Conservation (phyloP, 2,888 invertebrate species). For the Cephus rjabovi region DNA sequence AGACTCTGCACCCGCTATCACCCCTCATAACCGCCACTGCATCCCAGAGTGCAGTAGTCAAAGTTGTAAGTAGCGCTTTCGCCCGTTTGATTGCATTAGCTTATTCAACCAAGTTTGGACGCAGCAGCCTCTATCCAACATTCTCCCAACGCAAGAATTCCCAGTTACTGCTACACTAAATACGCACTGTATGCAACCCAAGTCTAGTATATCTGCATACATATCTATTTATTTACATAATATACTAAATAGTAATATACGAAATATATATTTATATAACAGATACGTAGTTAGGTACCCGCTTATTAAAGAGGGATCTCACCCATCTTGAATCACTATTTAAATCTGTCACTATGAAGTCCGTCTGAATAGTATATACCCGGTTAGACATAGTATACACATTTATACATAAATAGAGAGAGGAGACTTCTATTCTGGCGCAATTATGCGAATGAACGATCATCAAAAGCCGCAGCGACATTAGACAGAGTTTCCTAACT, state of each 20-base stretch:
- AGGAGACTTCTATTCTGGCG: not conserved
- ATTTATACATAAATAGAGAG: not conserved
- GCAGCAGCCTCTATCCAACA: slow-evolving; percentile 22
- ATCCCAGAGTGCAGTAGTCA: slow-evolving; percentile 30
- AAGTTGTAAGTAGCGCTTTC: slow-evolving; percentile 53
- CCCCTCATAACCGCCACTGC: slow-evolving; percentile 1
- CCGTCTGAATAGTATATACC: not conserved
- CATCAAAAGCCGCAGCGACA: not conserved
- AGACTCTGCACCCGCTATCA: slow-evolving; percentile 2
- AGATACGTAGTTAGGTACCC: not conserved
- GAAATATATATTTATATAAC: not conserved
- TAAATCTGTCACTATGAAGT: not conserved
- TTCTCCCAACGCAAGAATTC: slow-evolving; percentile 27
- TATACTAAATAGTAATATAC: no score
- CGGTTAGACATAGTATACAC: not conserved
- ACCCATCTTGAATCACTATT: not conserved
- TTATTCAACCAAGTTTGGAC: slow-evolving; percentile 45
- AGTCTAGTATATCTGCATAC: not conserved
- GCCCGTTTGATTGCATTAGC: slow-evolving; percentile 52
- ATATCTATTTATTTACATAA: not conserved
- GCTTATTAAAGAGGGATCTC: not conserved
- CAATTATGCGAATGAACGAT: slow-evolving; percentile 2
- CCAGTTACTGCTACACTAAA: slow-evolving; percentile 14
- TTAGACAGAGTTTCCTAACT: not conserved
- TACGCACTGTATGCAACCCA: slow-evolving; percentile 24